Evolutionary conservation across 1,140 invertebrate genomes (phyloP), one percentile per base, ranked within the genome.

Genomic region (Trichogramma pretiosum): DNA sequence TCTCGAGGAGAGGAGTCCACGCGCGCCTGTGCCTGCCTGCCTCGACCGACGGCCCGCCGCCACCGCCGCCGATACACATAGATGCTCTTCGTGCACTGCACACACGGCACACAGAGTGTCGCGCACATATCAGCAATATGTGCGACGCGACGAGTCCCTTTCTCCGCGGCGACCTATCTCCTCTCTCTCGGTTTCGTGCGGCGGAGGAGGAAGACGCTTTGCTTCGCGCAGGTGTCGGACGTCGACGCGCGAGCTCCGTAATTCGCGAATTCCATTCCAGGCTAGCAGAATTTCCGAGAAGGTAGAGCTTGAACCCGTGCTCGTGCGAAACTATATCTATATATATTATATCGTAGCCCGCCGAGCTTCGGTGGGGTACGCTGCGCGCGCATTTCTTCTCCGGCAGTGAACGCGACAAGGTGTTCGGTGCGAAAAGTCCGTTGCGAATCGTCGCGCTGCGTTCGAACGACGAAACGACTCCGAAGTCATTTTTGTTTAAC

Each of bases 211-310:
- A 50, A 50, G 56, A 53, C 48, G 47, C 48, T 49, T 45, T 56
- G 40, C 37, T 53, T 50, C 38, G 7, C 38, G 34, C 35, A 52
- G 56, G 48, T 52, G 53, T 58, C 52, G 59, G 55, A 63, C 64
- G 60, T 64, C 57, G 57, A 57, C 59, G 51, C 56, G 58, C 64
- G 60, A 65, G 68, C 63, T 67, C 60, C 63, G 64, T 65, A 61
- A 61, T 58, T 52, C 59, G 59, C 63, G 64, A 60, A 67, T 70
- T 62, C 54, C 44, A 44, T 28, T 67, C 39, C 63, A 64, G 69
- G 67, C 38, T 24, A 50, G 17, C 45, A 52, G 39, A 11, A 37
- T 0, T 5, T 0, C 2, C 4, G 8, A 24, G 36, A 16, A 39
- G 32, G 40, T 21, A 1, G 14, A 2, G 10, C 23, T 8, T n/a